Evolutionary conservation across 64 coral and sea anemone species (phyloP).

Genomic region (Montipora capricornis): DNA sequence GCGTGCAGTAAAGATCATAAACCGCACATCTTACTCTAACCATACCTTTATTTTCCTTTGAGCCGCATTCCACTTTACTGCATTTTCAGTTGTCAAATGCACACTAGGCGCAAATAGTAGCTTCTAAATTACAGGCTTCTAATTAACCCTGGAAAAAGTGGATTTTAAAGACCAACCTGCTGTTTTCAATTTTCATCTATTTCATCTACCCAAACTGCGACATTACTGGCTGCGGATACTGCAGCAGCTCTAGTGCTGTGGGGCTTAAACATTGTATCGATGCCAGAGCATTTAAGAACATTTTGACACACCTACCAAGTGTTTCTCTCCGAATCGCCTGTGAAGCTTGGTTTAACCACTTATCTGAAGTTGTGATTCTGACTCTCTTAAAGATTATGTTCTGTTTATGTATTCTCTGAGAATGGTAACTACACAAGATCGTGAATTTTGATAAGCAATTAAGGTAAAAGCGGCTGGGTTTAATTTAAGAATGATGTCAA

Average conservation of each 20-base stretch:
- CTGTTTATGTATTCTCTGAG: slow-evolving; percentile 30
- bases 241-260: background rate
- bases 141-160: background rate
- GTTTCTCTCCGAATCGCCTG: background rate
- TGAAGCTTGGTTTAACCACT: no score
- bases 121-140: no score
- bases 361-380: no score
- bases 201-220: slow-evolving; percentile 24
- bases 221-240: slow-evolving; percentile 11
- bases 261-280: slow-evolving; percentile 43
- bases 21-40: no score
- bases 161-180: background rate
- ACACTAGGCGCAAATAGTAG: no score
- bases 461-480: slow-evolving; percentile 24
- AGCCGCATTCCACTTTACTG: no score
- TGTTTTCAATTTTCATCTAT: background rate
- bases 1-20: no score
- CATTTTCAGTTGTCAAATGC: no score
- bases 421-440: slow-evolving; percentile 31
- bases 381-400: background rate
- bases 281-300: background rate
- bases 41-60: no score
- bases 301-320: slow-evolving; percentile 1
- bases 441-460: slow-evolving; percentile 23
- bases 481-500: slow-evolving; percentile 16